A percentile compares a stretch with the other conserved stretches of the same genome.
phyloP scores from a whole-genome alignment of 2,113 vertebrate genomes.

The Bubo scandiacus region DNA sequence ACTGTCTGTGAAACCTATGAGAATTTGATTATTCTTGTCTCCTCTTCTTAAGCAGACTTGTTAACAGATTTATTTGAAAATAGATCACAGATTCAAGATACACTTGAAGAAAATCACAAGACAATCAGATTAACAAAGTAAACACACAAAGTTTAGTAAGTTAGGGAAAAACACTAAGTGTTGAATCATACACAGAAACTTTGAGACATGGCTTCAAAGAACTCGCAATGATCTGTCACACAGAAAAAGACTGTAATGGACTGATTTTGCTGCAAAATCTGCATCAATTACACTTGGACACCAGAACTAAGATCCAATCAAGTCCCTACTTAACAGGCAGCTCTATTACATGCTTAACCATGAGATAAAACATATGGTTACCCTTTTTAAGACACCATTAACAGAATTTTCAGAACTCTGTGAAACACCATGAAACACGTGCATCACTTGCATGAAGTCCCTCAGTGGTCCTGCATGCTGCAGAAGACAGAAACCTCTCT shows the following conservation, averaged over 20 bases:
- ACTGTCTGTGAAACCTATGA: background rate
- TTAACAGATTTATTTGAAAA: background rate
- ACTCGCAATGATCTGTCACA: background rate
- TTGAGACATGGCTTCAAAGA: background rate
- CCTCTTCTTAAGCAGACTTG: background rate
- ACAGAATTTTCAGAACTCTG: background rate
- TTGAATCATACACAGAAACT: background rate
- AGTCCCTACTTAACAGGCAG: background rate
- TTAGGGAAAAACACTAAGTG: background rate
- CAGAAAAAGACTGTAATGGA: background rate
- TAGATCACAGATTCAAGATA: background rate
- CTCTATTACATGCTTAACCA: background rate
- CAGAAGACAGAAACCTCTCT: background rate
- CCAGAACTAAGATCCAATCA: background rate
- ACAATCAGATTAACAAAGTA: background rate
- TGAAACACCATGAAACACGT: background rate
- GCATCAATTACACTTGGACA: background rate
- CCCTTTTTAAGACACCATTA: background rate
- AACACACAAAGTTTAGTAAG: background rate
- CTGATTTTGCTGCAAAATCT: background rate
- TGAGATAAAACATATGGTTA: background rate
- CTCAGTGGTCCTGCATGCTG: background rate
- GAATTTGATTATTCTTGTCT: background rate
- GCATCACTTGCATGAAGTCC: background rate
- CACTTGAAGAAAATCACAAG: background rate